Conservation (phyloP, 2,888 invertebrate genomes). For the Caenorhabditis drosophilae region DNA sequence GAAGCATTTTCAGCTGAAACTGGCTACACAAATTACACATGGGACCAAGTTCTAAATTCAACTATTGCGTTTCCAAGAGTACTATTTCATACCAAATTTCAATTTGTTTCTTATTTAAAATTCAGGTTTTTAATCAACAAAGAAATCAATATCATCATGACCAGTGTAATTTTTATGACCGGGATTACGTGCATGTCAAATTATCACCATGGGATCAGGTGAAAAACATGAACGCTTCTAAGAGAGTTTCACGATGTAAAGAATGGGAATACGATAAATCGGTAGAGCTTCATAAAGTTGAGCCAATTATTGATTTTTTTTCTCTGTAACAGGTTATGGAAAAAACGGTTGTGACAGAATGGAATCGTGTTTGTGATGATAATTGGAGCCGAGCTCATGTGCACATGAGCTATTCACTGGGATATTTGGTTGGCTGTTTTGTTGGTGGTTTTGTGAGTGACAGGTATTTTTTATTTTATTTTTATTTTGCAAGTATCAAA, state of each 20-base stretch:
- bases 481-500: background rate
- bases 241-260: constrained; percentile 34
- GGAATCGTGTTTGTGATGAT: constrained; percentile 64
- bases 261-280: constrained; percentile 65
- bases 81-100: background rate
- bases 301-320: constrained; percentile 4
- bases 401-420: constrained; percentile 67
- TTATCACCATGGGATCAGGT: constrained; percentile 39
- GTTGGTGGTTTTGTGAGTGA: constrained; percentile 65
- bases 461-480: no score
- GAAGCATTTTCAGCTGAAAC: constrained; percentile 47
- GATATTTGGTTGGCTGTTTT: constrained; percentile 67
- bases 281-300: constrained; percentile 37
- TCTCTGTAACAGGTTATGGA: constrained; percentile 54
- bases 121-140: constrained; percentile 46
- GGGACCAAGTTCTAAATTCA: constrained; percentile 63
- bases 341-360: constrained; percentile 65
- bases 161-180: constrained; percentile 53
- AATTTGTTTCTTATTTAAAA: no score
- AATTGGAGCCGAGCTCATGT: constrained; percentile 67
- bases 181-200: constrained; percentile 51
- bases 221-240: constrained; percentile 26
- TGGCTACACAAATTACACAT: constrained; percentile 56
- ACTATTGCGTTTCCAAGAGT: constrained; percentile 59
- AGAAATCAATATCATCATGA: constrained; percentile 47